Base-by-base conservation (phyloP, 1,140 invertebrate genomes). In the Zaprionus tsacasi region DNA sequence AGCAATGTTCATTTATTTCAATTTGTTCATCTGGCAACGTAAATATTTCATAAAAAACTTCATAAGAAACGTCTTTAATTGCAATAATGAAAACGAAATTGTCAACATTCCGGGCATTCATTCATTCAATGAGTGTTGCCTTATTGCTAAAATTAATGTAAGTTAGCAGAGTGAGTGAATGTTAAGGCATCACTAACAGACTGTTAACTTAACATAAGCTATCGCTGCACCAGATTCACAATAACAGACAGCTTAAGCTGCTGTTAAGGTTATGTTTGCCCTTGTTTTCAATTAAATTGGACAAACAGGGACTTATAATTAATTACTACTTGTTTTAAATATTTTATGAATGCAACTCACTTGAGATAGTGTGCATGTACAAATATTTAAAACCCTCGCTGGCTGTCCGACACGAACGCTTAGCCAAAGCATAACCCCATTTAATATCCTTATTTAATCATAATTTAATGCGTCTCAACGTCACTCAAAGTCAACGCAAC, bases 361-460 rank as follows among this genome's bases (percentile, higher is more conserved):
- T 35, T 10, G 6, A 11, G 17, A 21, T 50, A 69, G 10, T 15
- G 30, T 65, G 35, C 15, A 11, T 54, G 45, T 21, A 21, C 21
- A 48, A 21, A 48, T 48, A 25, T 50, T 21, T 50, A 2, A 5
- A 6, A n/a, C 21, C 21, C 21, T 2, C 21, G 1, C 21, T 21
- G 7, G 11, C 17, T 21, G 17, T 50, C 45, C 45, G 17, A 50
- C 25, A 36, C 12, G 15, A 1, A 55, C 59, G 17, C 68, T 76
- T 45, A 71, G 70, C 57, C 66, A 66, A 59, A 80, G 56, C 65
- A 74, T 71, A 88, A 79, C 72, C 83, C 83, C 60, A 78, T 83
- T 88, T 83, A 88, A 87, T 78, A 77, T 77, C 43, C 60, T 63
- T 68, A 78, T 61, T 82, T 88, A 88, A 88, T 88, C 76, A 88